A percentile compares a stretch with the other conserved stretches of the same genome.
Conservation (phyloP, 2,113 vertebrate genomes). For the Gnathonemus longibarbis region DNA sequence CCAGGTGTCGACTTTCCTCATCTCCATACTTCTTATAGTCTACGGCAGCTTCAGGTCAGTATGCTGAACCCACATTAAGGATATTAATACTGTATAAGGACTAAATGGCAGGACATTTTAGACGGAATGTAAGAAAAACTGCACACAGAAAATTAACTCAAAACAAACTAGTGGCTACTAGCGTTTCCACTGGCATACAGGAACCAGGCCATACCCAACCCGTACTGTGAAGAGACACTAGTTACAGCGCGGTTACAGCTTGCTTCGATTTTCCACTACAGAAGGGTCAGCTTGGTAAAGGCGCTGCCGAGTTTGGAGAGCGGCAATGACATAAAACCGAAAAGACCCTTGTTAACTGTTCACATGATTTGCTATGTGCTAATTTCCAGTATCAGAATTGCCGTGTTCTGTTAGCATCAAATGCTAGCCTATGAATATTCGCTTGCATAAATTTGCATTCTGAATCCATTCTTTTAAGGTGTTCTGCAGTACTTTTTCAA, state of each 20-base stretch:
- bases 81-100: background rate
- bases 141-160: background rate
- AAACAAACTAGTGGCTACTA: background rate
- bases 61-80: background rate
- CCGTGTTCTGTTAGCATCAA: background rate
- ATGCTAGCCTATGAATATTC: background rate
- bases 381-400: background rate
- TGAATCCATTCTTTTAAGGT: background rate
- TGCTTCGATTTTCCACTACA: background rate
- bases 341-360: background rate
- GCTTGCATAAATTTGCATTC: background rate
- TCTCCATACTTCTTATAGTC: conserved; percentile 73
- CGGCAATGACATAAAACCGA: background rate
- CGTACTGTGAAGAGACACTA: background rate
- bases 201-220: background rate
- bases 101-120: background rate
- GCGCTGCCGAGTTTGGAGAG: background rate
- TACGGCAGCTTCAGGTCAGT: conserved; percentile 72
- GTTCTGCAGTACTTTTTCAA: background rate
- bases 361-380: background rate
- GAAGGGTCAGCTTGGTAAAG: background rate
- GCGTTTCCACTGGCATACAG: background rate
- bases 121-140: background rate
- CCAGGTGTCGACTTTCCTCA: conserved; percentile 99
- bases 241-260: background rate